These are phyloP conservation scores for Lasioglossum calceatum DNA, from an alignment of 2,888 invertebrate species.

Conservation along the genomic window DNA sequence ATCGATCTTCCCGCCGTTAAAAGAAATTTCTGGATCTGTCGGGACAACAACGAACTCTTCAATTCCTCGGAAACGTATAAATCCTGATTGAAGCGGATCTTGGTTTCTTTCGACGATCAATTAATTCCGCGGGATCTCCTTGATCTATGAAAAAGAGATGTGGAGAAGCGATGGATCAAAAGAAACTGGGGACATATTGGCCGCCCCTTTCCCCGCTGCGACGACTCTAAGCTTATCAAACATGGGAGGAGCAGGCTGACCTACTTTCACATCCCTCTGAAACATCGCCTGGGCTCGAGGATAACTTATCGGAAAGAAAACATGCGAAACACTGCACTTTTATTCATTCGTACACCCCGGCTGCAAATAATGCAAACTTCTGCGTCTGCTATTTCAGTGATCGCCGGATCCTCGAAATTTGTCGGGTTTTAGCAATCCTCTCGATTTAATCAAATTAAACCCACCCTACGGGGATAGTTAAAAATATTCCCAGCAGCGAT, in stretches of 20 bases:
- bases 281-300: neutral
- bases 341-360: neutral
- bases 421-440: neutral
- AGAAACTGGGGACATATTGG: neutral
- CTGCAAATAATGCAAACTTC: neutral
- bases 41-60: neutral
- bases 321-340: neutral
- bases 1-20: neutral
- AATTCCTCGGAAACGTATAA: neutral
- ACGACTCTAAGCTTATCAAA: slow-evolving; percentile 10
- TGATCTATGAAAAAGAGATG: neutral
- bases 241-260: slow-evolving; percentile 5
- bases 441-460: neutral
- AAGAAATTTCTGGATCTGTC: neutral
- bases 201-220: neutral
- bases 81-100: neutral
- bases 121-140: neutral
- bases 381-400: neutral
- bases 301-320: neutral
- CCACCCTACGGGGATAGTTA: neutral
- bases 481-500: neutral
- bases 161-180: neutral
- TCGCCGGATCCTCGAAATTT: neutral
- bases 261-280: slow-evolving; percentile 1
- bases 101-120: neutral